Conservation (phyloP, 2,888 invertebrate genomes). For the Pantelozetes paolii region DNA sequence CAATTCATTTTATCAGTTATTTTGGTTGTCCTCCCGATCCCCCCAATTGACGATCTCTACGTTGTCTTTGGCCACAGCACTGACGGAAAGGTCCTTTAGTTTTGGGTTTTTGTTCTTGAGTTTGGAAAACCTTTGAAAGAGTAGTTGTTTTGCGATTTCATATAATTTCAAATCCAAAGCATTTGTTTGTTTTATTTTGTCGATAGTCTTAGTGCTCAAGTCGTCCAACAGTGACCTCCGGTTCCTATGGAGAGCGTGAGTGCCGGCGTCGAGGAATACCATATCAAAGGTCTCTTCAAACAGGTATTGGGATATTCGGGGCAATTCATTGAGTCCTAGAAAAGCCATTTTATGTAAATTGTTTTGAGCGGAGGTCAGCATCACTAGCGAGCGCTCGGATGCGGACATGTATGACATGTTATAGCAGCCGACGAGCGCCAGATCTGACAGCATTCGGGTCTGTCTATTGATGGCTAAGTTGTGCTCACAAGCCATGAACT, state of each 20-base stretch:
- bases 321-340: slow-evolving; percentile 93
- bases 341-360: slow-evolving; percentile 93
- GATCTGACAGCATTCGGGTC: slow-evolving; percentile 96
- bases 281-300: slow-evolving; percentile 94
- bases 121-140: slow-evolving; percentile 66
- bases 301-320: slow-evolving; percentile 68
- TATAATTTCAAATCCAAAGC: slow-evolving; percentile 87
- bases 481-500: slow-evolving; percentile 83
- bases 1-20: too few species aligned
- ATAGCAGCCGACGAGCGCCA: slow-evolving; percentile 91
- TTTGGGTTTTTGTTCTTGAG: not conserved
- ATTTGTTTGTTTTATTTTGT: slow-evolving; percentile 73
- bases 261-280: slow-evolving; percentile 75
- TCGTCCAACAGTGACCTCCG: slow-evolving; percentile 64
- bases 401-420: slow-evolving; percentile 60
- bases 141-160: slow-evolving; percentile 80
- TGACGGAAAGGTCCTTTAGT: not conserved
- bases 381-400: slow-evolving; percentile 71
- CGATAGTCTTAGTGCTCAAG: slow-evolving; percentile 68
- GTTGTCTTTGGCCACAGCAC: not conserved
- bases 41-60: not conserved
- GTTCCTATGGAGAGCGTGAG: slow-evolving; percentile 85
- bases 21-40: not conserved
- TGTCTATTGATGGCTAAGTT: slow-evolving; percentile 94
- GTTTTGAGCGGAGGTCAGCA: slow-evolving; percentile 90